Base-by-base conservation (phyloP, 2,797 vertebrate genomes). In the Ataeniobius toweri region DNA sequence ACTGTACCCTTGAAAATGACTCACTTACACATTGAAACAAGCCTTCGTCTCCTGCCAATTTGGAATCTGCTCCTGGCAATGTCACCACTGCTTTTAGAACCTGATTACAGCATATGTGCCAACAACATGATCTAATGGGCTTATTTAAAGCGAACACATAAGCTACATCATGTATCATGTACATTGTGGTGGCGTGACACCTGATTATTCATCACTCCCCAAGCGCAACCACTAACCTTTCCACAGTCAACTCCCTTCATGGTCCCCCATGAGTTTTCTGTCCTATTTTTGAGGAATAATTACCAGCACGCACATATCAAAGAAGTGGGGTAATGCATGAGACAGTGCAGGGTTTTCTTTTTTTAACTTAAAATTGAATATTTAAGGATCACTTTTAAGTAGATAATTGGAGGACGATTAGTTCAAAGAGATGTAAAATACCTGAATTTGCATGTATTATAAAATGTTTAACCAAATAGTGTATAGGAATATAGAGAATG, bases 1-100 rank as follows among this genome's bases (percentile, higher is more conserved):
- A 58, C 83, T 16, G 73, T 88, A 87, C 85, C 92, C 93, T 93
- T 92, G 90, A 93, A 89, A 91, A 90, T 89, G 85, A 90, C 88
- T 88, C 89, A 89, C 80, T 82, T 73, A 71, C 58, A 80, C 53
- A 74, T 46, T 73, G 61, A 88, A 73, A 73, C 81, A 86, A 78
- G 82, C 83, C 76, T 85, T 88, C 65, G 81, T 93, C 90, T 89
- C 89, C 75, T 75, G 88, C 85, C 86, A 92, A 87, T 92, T 91
- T 80, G 44, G 92, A 87, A 87, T 76, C 71, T 68, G 91, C 92
- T 91, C 67, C 85, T 74, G 93, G 93, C 91, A 93, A 93, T 85
- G 89, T 93, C 90, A 86, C 68, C 39, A 53, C 48, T 48, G 74
- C 80, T 53, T 85, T 86, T 75, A 71, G 41, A 85, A 74, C 76